phyloP scores from a whole-genome alignment of 2,113 vertebrate genomes.

The Dicerorhinus sumatrensis region DNA sequence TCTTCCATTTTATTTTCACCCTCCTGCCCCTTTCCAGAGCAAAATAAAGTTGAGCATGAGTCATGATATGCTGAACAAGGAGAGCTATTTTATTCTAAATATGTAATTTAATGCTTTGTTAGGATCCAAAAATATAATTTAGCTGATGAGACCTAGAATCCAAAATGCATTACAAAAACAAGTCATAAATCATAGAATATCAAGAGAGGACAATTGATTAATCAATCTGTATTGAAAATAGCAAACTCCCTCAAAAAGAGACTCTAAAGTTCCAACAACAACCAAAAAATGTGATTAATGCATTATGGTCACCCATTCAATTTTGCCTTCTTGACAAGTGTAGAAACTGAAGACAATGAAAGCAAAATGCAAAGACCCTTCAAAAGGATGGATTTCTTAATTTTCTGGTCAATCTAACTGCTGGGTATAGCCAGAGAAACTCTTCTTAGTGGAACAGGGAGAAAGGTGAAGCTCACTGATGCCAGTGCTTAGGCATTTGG shows the following conservation, averaged over 20 bases:
- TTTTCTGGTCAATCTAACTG: background rate
- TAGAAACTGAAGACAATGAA: background rate
- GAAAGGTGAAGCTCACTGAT: rapidly evolving
- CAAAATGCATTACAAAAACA: slow-evolving; percentile 59
- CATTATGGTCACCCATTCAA: background rate
- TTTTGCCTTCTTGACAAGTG: background rate
- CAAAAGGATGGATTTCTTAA: background rate
- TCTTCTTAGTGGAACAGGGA: rapidly evolving
- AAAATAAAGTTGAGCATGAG: background rate
- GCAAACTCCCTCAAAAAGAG: background rate
- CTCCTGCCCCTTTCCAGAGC: background rate
- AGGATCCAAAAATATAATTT: slow-evolving; percentile 70
- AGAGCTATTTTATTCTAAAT: slow-evolving; percentile 58
- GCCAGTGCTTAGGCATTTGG: rapidly evolving
- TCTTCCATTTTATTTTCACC: background rate
- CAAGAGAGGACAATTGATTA: slow-evolving; percentile 62
- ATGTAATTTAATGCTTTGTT: slow-evolving; percentile 73
- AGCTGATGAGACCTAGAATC: slow-evolving; percentile 52
- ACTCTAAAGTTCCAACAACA: background rate
- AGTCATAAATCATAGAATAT: slow-evolving; percentile 70
- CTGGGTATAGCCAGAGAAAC: background rate
- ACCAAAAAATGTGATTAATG: background rate
- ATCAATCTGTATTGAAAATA: slow-evolving; percentile 68
- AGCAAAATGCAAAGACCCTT: background rate
- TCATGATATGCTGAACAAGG: background rate